Evolutionary conservation across 2,113 vertebrate genomes (phyloP), one percentile per base, ranked within the genome.

Genomic region (Melospiza melodia): DNA sequence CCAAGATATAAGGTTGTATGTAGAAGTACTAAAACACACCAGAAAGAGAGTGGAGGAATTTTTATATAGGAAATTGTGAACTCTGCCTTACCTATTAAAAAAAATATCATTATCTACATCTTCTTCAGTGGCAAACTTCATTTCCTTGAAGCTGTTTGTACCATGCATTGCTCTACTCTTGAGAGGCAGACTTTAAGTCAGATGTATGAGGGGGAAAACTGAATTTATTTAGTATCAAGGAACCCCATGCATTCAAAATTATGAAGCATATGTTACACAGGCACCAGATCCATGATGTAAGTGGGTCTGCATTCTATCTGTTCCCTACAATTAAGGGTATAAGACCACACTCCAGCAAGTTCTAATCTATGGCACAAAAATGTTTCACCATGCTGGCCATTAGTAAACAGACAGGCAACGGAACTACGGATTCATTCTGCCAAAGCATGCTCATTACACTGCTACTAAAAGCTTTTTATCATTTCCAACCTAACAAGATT

Each of bases 51-150:
- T 39, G 49, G 33, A 91, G 58, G 74, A 90, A 93, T 67, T 94
- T 79, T 81, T 85, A 51, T 23, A 81, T 62, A 94, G 89, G 87
- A 94, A 97, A 68, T 22, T 25, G 76, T 96, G 87, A 96, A 90
- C 84, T 89, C 66, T 59, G 39, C 11, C 76, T 75, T 76, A 77
- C 65, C 90, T 65, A 73, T 31, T 79, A 17, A 39, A 71, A 17
- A 18, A 18, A 15, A 24, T 6, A 54, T 16, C 27, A 43, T 35
- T 48, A 88, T 39, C 72, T 80, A 58, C 35, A 85, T 76, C 59
- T 89, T 84, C 58, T 31, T 92, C 81, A 87, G 65, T 39, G 43
- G 75, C 77, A 89, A 88, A 63, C 39, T 72, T 80, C 12, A 92
- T 35, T 91, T 84, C 83, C 76, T 80, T 87, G 15, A 91, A 66